phyloP scores from a whole-genome alignment of 1,140 invertebrate species.

The Eupristina koningsbergeri region DNA sequence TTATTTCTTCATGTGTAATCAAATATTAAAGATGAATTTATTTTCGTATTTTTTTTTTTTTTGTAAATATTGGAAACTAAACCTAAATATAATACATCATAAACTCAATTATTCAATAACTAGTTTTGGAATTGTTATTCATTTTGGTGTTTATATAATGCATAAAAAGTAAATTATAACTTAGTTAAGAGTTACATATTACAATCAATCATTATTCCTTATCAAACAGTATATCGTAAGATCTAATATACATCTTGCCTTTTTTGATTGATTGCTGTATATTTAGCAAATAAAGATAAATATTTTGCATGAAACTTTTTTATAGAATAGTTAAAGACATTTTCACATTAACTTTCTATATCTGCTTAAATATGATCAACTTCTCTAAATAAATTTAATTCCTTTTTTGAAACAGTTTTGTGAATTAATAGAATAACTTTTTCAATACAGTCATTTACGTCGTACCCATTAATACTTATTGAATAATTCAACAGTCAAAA shows the following conservation, averaged over 20 bases:
- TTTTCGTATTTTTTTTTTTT: neutral
- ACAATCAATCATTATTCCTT: neutral
- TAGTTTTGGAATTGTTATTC: neutral
- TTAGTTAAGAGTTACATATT: neutral
- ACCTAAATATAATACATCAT: neutral
- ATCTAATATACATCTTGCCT: slow-evolving; percentile 3
- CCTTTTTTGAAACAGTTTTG: too few species aligned
- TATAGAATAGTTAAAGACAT: too few species aligned
- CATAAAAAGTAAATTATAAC: neutral
- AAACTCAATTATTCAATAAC: too few species aligned
- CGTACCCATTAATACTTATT: neutral
- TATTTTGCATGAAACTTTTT: too few species aligned
- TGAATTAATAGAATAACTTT: too few species aligned
- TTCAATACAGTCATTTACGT: too few species aligned
- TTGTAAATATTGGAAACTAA: neutral
- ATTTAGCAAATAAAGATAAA: neutral
- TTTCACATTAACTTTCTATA: too few species aligned
- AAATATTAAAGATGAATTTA: neutral
- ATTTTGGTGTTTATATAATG: neutral
- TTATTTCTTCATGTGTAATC: neutral
- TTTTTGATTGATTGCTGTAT: neutral
- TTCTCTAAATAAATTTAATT: too few species aligned
- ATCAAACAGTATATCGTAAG: neutral
- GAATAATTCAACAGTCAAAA: neutral
- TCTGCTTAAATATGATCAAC: too few species aligned